Conservation (phyloP, 2,888 invertebrate species). For the Torymus tubicola region DNA sequence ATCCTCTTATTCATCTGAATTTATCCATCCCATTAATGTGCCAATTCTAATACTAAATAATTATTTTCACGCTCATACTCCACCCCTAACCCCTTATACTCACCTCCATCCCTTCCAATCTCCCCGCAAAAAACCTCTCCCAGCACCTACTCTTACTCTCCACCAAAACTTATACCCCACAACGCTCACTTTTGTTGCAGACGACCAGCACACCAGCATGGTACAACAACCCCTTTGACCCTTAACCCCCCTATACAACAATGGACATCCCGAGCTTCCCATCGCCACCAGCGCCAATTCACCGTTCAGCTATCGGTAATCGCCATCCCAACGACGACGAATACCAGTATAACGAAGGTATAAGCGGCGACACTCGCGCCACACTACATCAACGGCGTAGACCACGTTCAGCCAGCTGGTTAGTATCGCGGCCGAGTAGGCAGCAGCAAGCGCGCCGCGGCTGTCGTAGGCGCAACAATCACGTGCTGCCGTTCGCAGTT, state of each 20-base stretch:
- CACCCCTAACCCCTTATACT: too few relatives aligned
- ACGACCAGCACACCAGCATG: too few relatives aligned
- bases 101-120: too few relatives aligned
- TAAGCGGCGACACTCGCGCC: background rate
- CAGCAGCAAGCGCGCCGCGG: constrained; percentile 34
- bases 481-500: constrained; percentile 42
- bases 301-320: constrained; percentile 59
- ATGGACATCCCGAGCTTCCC: constrained; percentile 73
- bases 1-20: too few relatives aligned
- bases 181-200: too few relatives aligned
- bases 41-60: too few relatives aligned
- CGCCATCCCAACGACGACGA: constrained; percentile 62
- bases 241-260: background rate
- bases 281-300: constrained; percentile 68
- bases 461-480: constrained; percentile 25
- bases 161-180: too few relatives aligned
- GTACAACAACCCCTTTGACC: too few relatives aligned
- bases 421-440: constrained; percentile 26
- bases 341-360: constrained; percentile 49
- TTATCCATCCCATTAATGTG: too few relatives aligned
- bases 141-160: too few relatives aligned
- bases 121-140: too few relatives aligned
- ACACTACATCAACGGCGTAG: constrained; percentile 31
- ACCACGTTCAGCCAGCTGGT: constrained; percentile 54
- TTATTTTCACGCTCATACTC: too few relatives aligned